Percentiles rank a stretch among this genome's conserved stretches.
Evolutionary conservation across 2,797 vertebrate genomes (phyloP).

Genomic region (Lycodopsis pacificus): DNA sequence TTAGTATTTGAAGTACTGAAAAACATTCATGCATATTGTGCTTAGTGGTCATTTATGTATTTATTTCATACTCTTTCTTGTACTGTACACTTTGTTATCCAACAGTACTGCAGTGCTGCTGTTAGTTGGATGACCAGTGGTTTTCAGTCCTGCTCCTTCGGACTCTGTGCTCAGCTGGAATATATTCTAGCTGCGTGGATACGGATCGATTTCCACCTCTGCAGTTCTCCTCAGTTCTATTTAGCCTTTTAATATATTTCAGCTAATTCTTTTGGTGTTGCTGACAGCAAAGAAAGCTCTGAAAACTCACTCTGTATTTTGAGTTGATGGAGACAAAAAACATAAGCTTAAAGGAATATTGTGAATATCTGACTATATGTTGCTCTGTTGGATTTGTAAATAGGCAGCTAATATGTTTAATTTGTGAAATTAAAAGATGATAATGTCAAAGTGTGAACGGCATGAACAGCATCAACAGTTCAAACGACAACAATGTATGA

Average conservation of each 20-base stretch:
- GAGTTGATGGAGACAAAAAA: neutral
- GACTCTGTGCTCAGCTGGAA: constrained; percentile 21
- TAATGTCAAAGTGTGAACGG: no score
- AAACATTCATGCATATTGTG: neutral
- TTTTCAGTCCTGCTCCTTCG: constrained; percentile 7
- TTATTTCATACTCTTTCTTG: neutral
- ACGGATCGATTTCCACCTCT: constrained; percentile 34
- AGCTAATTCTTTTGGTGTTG: neutral
- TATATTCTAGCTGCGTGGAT: constrained; percentile 25
- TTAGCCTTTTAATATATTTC: neutral
- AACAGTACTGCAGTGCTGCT: constrained; percentile 12
- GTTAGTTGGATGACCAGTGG: constrained; percentile 2
- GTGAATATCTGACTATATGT: neutral
- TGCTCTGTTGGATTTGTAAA: neutral
- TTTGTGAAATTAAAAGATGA: neutral
- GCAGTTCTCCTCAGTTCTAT: neutral
- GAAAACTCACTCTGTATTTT: neutral
- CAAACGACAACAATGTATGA: no score
- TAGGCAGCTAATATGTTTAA: no score
- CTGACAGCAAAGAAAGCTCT: neutral
- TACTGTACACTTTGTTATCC: neutral
- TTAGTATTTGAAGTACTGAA: neutral
- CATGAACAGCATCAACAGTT: no score
- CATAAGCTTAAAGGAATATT: neutral
- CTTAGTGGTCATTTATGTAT: neutral